Base-by-base conservation (phyloP, 2,113 vertebrate species). In the Stictonetta naevosa region DNA sequence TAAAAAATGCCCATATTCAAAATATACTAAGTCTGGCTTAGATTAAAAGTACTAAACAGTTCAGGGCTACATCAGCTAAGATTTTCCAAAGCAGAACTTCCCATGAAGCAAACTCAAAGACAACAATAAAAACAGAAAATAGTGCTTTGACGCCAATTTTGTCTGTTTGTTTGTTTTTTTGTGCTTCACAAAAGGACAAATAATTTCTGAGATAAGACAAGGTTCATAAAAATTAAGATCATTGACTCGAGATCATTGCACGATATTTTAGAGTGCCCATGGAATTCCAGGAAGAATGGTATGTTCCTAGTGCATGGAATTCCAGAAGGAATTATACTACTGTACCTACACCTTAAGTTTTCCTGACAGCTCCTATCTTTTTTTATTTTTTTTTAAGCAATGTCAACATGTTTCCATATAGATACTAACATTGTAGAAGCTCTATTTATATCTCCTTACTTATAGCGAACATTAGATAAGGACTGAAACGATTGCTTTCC, bases 351-450 rank as follows among this genome's bases (percentile, higher is more conserved):
- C 15, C 4, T 1, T 11, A 83, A 5, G 40, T 55, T 78, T 10
- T 72, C 34, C 81, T 48, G 36, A 55, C n/a, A 67, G 8, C 22
- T 89, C 28, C 52, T 42, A 40, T 42, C 11, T 71, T 89, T 59
- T 69, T 11, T n/a, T n/a, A 48, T 11, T 67, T 89, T 59, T 46
- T 90, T 94, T 62, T 90, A 58, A 40, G 67, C 31, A 83, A 48
- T 31, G 2, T 10, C 46, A 80, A 68, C 23, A 40, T 14, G 12
- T 62, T 52, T 86, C 48, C 56, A 62, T 34, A 76, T 8, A 86
- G 40, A 76, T 60, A 50, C 10, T 38, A 58, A 6, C 15, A 31
- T 1, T 66, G 38, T 19, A 72, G 25, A 64, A 88, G 15, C 75
- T 79, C 36, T 90, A 28, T 25, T 79, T 67, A 22, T 62, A 36